These are phyloP conservation scores for Cheilosia pagana DNA, from an alignment of 2,888 invertebrate species.

Conservation along the genomic window DNA sequence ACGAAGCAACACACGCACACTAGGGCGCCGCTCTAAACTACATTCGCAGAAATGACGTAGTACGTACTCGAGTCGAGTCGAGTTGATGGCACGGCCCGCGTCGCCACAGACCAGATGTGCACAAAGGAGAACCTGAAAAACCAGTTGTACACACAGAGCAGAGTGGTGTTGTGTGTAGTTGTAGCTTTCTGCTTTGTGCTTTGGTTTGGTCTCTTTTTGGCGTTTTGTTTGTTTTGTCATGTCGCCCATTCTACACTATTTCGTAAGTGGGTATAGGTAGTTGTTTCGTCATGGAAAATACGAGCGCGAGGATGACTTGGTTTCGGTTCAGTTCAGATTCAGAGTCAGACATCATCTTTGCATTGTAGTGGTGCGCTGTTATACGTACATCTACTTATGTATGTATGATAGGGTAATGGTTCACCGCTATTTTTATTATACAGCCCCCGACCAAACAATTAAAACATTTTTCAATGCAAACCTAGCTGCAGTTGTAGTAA, in stretches of 20 bases:
- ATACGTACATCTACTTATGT: not conserved
- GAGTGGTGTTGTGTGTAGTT: too few species aligned
- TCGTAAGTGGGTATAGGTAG: conserved; percentile 1
- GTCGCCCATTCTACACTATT: conserved; percentile 23
- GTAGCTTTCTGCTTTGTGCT: too few species aligned
- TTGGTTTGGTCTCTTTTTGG: conserved; percentile 28
- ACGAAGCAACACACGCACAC: not conserved
- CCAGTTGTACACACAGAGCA: conserved; percentile 38
- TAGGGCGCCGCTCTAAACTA: conserved; percentile 30
- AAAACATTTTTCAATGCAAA: too few species aligned
- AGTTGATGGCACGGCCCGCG: conserved; percentile 43
- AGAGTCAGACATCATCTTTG: not conserved
- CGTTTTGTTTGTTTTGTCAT: conserved; percentile 48
- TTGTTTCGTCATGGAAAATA: conserved; percentile 66
- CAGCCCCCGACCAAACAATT: not conserved
- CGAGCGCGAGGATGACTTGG: conserved; percentile 31
- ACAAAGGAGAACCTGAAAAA: conserved; percentile 66
- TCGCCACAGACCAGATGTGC: conserved; percentile 62
- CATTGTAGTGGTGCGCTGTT: not conserved
- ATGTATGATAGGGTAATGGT: not conserved
- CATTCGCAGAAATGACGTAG: conserved; percentile 75
- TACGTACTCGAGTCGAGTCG: conserved; percentile 31
- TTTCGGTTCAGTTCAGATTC: not conserved
- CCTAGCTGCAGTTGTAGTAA: too few species aligned
- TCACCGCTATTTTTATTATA: not conserved